These are phyloP conservation scores for Furcula furcula DNA, from an alignment of 2,888 invertebrate species.

Conservation along the genomic window DNA sequence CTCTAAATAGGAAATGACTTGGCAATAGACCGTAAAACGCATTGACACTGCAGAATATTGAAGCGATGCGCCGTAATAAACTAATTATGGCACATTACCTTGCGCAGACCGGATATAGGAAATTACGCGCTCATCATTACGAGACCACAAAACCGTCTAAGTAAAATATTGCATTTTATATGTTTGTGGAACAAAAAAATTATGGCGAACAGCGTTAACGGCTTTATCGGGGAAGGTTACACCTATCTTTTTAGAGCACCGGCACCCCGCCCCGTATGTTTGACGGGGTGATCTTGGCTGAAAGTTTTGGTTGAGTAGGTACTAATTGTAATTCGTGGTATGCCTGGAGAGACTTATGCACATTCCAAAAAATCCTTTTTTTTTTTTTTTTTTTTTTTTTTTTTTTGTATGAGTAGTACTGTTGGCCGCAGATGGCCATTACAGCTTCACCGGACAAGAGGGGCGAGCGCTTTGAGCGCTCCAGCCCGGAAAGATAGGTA, in stretches of 20 bases:
- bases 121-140: conserved; percentile 76
- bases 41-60: conserved; percentile 62
- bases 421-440: too few species aligned
- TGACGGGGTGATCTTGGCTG: too few species aligned
- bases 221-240: conserved; percentile 51
- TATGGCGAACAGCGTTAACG: conserved; percentile 47
- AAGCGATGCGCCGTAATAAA: conserved; percentile 64
- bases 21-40: conserved; percentile 29
- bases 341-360: too few species aligned
- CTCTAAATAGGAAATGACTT: conserved; percentile 28
- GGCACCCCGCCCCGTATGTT: conserved; percentile 1
- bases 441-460: too few species aligned
- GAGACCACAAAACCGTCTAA: conserved; percentile 66
- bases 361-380: too few species aligned
- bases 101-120: conserved; percentile 70
- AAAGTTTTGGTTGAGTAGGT: too few species aligned
- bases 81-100: conserved; percentile 76
- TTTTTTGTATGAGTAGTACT: too few species aligned
- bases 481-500: too few species aligned
- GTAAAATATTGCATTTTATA: conserved; percentile 63
- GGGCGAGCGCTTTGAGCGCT: too few species aligned
- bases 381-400: too few species aligned
- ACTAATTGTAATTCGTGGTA: too few species aligned
- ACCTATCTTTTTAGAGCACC: conserved; percentile 19
- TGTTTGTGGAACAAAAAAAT: conserved; percentile 52